These are phyloP conservation scores for Diachrysia chrysitis DNA, from an alignment of 2,888 invertebrate species.

Conservation along the genomic window DNA sequence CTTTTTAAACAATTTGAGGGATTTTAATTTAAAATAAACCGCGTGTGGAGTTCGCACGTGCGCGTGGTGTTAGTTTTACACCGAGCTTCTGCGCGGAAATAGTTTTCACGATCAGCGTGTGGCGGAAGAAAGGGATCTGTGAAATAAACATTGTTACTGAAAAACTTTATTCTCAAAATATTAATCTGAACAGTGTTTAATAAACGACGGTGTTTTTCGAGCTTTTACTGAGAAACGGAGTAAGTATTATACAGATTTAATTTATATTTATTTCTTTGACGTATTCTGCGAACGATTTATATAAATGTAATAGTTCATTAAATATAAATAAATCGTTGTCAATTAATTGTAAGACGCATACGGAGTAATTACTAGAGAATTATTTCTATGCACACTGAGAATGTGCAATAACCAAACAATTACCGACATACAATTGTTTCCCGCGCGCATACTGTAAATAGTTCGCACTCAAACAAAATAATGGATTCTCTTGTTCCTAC, in stretches of 20 bases:
- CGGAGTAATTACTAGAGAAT: background rate
- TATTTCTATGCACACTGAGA: background rate
- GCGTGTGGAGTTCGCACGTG: slow-evolving; percentile 59
- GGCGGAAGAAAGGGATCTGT: slow-evolving; percentile 50
- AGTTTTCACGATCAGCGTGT: slow-evolving; percentile 65
- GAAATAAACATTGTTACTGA: slow-evolving; percentile 24
- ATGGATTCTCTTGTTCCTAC: slow-evolving; percentile 7
- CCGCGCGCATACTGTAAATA: slow-evolving; percentile 14
- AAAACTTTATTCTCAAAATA: slow-evolving; percentile 13
- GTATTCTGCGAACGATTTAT: background rate
- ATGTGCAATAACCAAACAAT: slow-evolving; percentile 15
- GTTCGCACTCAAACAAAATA: slow-evolving; percentile 13
- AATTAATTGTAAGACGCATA: background rate
- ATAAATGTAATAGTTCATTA: background rate
- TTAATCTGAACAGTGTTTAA: slow-evolving; percentile 30
- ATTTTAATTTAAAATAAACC: slow-evolving; percentile 58
- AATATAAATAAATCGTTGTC: background rate
- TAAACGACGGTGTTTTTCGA: slow-evolving; percentile 36
- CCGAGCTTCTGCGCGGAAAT: slow-evolving; percentile 60
- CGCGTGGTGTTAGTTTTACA: slow-evolving; percentile 77
- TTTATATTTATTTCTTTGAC: background rate
- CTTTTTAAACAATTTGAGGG: slow-evolving; percentile 41
- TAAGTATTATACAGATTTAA: slow-evolving; percentile 60
- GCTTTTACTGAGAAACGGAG: slow-evolving; percentile 58
- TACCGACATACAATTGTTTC: slow-evolving; percentile 7